phyloP scores from a whole-genome alignment of 2,113 vertebrate genomes.

The Scolopax mira region DNA sequence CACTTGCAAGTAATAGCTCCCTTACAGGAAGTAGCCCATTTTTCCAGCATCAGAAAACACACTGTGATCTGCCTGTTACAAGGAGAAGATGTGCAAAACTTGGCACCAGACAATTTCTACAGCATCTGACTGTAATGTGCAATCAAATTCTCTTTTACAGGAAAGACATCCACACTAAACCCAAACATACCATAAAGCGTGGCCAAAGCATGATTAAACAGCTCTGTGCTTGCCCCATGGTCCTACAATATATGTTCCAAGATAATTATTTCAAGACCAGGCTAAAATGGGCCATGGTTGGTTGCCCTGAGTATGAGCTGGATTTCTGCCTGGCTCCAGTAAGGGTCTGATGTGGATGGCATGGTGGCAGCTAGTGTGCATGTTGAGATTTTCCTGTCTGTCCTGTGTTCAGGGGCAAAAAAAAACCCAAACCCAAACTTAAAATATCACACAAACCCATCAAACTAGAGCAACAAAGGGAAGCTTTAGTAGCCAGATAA shows the following conservation, averaged over 20 bases:
- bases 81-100: background rate
- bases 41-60: background rate
- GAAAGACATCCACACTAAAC: background rate
- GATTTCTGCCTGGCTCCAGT: background rate
- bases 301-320: background rate
- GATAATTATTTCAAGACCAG: background rate
- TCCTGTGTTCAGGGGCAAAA: background rate
- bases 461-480: background rate
- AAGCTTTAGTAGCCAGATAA: background rate
- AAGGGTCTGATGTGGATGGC: background rate
- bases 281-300: background rate
- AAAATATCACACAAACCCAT: background rate
- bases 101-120: background rate
- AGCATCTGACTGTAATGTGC: background rate
- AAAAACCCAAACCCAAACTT: background rate
- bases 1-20: background rate
- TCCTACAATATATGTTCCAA: background rate
- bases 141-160: background rate
- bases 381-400: background rate
- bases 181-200: background rate
- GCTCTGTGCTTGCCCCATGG: background rate
- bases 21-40: conserved; percentile 14
- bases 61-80: background rate
- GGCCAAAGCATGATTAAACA: background rate
- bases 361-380: background rate